These are phyloP conservation scores for Ernsta delagoae DNA, from an alignment of 2,888 invertebrate genomes.

Conservation along the genomic window DNA sequence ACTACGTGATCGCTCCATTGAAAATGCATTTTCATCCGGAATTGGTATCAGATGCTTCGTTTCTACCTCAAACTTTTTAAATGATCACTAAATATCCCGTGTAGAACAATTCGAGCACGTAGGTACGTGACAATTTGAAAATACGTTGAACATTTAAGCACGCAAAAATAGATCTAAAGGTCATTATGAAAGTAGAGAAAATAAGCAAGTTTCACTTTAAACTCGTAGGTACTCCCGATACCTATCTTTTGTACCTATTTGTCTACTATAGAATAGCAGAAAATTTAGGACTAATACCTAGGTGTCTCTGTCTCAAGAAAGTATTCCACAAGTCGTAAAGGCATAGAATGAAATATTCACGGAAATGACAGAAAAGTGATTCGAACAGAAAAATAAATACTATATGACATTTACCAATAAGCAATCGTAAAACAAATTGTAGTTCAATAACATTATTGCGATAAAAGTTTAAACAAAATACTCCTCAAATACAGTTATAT, in stretches of 20 bases:
- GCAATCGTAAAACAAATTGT: too few relatives aligned
- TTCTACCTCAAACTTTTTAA: slow-evolving; percentile 52
- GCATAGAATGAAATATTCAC: slow-evolving; percentile 57
- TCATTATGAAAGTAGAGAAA: background rate
- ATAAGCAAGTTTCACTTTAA: slow-evolving; percentile 16
- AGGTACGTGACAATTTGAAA: slow-evolving; percentile 42
- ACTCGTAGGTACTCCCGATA: background rate
- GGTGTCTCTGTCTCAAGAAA: slow-evolving; percentile 29
- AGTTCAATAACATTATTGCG: too few relatives aligned
- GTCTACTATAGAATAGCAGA: background rate
- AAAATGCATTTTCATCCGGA: slow-evolving; percentile 69
- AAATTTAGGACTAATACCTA: slow-evolving; percentile 31
- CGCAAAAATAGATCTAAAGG: slow-evolving; percentile 11
- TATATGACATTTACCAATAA: too few relatives aligned
- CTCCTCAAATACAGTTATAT: too few relatives aligned
- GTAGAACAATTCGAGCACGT: slow-evolving; percentile 51
- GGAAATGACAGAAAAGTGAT: too few relatives aligned
- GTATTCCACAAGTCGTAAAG: slow-evolving; percentile 54
- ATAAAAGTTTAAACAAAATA: too few relatives aligned
- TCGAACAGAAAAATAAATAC: too few relatives aligned
- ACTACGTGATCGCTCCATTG: slow-evolving; percentile 43
- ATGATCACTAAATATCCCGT: slow-evolving; percentile 55
- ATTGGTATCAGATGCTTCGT: slow-evolving; percentile 60
- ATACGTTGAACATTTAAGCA: too few relatives aligned
- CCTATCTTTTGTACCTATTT: too few relatives aligned